Conservation (phyloP, 2,113 vertebrate species). For the Campylomormyrus tamandua region DNA sequence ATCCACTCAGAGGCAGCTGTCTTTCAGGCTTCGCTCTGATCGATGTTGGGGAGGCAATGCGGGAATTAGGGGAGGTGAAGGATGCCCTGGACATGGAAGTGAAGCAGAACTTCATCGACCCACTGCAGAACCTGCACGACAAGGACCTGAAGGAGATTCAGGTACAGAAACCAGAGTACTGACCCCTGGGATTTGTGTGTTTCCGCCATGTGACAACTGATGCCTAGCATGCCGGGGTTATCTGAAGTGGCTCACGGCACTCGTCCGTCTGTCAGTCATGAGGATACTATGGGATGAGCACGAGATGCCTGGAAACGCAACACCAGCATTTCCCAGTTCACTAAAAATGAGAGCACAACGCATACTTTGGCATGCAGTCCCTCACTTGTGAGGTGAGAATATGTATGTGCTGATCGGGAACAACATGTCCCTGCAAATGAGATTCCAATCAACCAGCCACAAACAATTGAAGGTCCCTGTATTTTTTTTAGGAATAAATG, state of each 20-base stretch:
- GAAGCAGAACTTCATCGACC: conserved; percentile 97
- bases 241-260: neutral
- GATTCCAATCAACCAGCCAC: neutral
- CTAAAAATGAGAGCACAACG: neutral
- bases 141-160: conserved; percentile 97
- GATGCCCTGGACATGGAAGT: conserved; percentile 94
- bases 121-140: conserved; percentile 93
- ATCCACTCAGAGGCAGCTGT: neutral
- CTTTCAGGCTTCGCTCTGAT: conserved; percentile 74
- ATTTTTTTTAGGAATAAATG: neutral
- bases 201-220: neutral
- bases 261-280: neutral
- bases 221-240: neutral
- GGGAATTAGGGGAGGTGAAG: conserved; percentile 91
- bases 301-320: neutral
- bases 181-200: no score
- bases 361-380: neutral
- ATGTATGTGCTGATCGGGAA: neutral
- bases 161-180: conserved; percentile 52
- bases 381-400: neutral
- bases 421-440: neutral
- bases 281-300: neutral
- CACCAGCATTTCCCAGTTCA: neutral
- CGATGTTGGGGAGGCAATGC: conserved; percentile 84
- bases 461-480: neutral